Percentiles rank a stretch among this genome's conserved stretches.
These are phyloP conservation scores for Eilema caniola DNA, from an alignment of 2,888 invertebrate genomes.

Conservation along the genomic window DNA sequence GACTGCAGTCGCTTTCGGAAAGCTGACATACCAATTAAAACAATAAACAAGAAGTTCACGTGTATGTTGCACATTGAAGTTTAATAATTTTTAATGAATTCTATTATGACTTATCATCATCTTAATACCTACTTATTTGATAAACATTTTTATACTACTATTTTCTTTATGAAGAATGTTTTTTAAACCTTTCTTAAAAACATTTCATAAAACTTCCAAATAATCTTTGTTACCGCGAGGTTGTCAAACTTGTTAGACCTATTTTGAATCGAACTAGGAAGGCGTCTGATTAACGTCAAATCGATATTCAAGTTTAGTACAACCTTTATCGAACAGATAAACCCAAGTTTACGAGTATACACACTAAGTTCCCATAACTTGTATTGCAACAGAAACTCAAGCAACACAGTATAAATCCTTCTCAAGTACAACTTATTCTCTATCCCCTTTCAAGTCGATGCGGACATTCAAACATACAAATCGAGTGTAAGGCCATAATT, in stretches of 20 bases:
- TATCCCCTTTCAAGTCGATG: constrained; percentile 56
- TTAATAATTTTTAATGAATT: too few relatives aligned
- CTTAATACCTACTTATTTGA: too few relatives aligned
- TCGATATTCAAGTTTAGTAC: constrained; percentile 2
- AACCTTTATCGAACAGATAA: constrained; percentile 11
- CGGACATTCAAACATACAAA: constrained; percentile 72
- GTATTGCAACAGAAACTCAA: constrained; percentile 42
- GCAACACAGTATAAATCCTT: constrained; percentile 48
- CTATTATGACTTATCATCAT: too few relatives aligned
- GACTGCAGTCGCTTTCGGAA: too few relatives aligned
- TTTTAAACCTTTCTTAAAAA: too few relatives aligned
- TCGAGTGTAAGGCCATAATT: constrained; percentile 79
- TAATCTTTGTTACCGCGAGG: not conserved
- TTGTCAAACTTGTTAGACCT: not conserved
- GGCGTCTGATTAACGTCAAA: not conserved
- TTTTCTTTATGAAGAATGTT: too few relatives aligned
- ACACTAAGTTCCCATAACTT: constrained; percentile 40
- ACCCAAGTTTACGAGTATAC: constrained; percentile 17
- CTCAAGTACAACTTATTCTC: constrained; percentile 55
- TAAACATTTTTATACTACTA: too few relatives aligned
- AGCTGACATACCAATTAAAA: too few relatives aligned
- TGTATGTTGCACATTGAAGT: too few relatives aligned
- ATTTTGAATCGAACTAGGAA: not conserved
- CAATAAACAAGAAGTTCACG: too few relatives aligned
- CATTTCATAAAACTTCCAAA: not conserved